These are phyloP conservation scores for Amniataba percoides DNA, from an alignment of 2,797 vertebrate genomes.

Conservation along the genomic window DNA sequence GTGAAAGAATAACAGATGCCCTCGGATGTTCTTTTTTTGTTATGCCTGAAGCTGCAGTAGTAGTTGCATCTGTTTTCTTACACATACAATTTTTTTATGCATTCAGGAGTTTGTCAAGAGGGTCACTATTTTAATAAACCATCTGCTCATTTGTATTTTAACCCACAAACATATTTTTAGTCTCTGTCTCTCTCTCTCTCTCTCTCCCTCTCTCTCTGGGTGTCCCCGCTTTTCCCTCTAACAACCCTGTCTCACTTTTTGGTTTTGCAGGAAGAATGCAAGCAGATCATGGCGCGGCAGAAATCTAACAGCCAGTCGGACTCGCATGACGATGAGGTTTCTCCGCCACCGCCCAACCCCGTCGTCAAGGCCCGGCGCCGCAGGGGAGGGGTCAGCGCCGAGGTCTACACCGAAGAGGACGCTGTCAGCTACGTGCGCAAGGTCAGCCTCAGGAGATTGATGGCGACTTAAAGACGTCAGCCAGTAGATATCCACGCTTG, in stretches of 20 bases:
- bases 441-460: slow-evolving; percentile 80
- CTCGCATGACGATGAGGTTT: slow-evolving; percentile 94
- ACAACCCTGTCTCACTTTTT: not conserved
- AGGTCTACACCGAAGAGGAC: slow-evolving; percentile 98
- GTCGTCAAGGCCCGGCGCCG: slow-evolving; percentile 93
- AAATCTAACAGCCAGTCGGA: slow-evolving; percentile 96
- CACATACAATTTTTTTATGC: not conserved
- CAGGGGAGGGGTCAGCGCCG: slow-evolving; percentile 95
- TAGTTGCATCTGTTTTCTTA: slow-evolving; percentile 5
- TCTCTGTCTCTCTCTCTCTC: not conserved
- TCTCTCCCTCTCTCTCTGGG: not conserved
- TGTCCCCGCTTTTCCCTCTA: not conserved
- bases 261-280: slow-evolving; percentile 92
- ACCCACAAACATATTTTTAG: not conserved
- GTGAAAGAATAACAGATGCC: slow-evolving; percentile 21
- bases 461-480: not conserved
- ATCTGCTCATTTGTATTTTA: slow-evolving; percentile 2
- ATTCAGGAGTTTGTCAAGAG: slow-evolving; percentile 3
- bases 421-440: slow-evolving; percentile 97
- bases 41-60: slow-evolving; percentile 26
- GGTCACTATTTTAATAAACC: not conserved
- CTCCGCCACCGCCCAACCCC: slow-evolving; percentile 93
- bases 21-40: slow-evolving; percentile 31
- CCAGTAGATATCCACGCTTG: not conserved
- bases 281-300: slow-evolving; percentile 94